Evolutionary conservation across 2,888 invertebrate species (phyloP).

Genomic region (Mesoligia furuncula): DNA sequence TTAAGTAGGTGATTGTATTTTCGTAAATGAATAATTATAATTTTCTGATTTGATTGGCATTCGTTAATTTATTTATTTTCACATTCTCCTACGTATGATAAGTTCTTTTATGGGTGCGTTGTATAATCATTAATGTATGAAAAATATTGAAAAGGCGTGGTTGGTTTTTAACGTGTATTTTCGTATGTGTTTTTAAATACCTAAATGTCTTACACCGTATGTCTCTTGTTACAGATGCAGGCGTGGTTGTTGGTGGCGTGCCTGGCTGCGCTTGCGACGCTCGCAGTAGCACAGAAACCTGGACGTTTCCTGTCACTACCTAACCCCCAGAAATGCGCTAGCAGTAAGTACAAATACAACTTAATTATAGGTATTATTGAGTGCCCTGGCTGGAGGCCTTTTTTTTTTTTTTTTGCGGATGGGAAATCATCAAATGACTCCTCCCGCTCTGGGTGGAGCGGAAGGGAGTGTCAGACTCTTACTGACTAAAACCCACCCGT

Average conservation of each 20-base stretch:
- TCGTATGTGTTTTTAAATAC: not conserved
- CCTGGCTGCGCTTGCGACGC: constrained; percentile 87
- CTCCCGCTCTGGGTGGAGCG: too few relatives aligned
- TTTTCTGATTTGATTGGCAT: not conserved
- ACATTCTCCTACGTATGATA: not conserved
- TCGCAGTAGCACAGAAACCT: constrained; percentile 93
- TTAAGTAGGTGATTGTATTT: not conserved
- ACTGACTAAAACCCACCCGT: too few relatives aligned
- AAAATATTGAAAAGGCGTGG: not conserved
- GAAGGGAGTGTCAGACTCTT: too few relatives aligned
- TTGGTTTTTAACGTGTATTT: not conserved
- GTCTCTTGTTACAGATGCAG: constrained; percentile 92
- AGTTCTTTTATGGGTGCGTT: not conserved
- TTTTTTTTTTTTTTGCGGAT: too few relatives aligned
- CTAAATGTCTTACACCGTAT: not conserved
- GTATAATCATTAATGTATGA: not conserved
- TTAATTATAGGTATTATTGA: not conserved
- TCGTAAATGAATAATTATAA: not conserved
- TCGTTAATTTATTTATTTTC: constrained; percentile 1
- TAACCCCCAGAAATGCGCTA: constrained; percentile 95
- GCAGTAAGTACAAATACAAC: constrained; percentile 92
- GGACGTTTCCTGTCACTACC: constrained; percentile 96
- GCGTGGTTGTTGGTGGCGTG: constrained; percentile 91
- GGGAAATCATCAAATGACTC: too few relatives aligned
- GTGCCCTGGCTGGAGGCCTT: not conserved